Base-by-base conservation (phyloP, 2,888 invertebrate species). In the Odontocerum albicorne region DNA sequence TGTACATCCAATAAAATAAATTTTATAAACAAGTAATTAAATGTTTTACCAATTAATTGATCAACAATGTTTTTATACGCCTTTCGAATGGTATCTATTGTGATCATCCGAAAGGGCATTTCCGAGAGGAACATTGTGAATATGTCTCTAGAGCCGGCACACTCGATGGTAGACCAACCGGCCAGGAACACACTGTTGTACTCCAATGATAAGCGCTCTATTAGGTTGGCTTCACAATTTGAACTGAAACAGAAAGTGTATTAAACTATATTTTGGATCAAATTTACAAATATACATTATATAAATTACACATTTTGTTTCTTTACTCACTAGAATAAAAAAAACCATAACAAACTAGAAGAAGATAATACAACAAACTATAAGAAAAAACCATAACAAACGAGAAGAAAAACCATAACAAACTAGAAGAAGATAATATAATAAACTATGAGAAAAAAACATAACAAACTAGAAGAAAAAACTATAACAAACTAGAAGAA, bases 161-260 rank as follows among this genome's bases (percentile, higher is more conserved):
- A 40, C 33, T 59, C 59, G 12, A 62, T 38, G 1, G 62, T 55
- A 2, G 55, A 49, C 57, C 59, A 56, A 12, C 53, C 51, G 2
- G 59, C 55, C 35, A 51, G 19, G 50, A 62, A 59, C 3, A 62
- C 45, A 42, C 51, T 53, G 38, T 62, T 52, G 38, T 62, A 62
- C 36, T 62, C 62, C 0, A 32, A 10, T 2, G 47, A 45, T 4
- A 62, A 31, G 2, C 62, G 45, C 27, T 60, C 55, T 8, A 55
- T 12, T 2, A 59, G 44, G 46, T 51, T 31, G 4, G 55, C 21
- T 39, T 62, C 59, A 27, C 59, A 60, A 20, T 57, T 39, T 16
- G 35, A 16, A 19, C 61, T 61, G 53, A 45, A 60, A 52, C 17
- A 36, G n/a, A 10, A 33, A 27, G 15, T 16, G 2, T 38, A 20